phyloP scores from a whole-genome alignment of 2,797 vertebrate genomes.

The Protonibea diacanthus region DNA sequence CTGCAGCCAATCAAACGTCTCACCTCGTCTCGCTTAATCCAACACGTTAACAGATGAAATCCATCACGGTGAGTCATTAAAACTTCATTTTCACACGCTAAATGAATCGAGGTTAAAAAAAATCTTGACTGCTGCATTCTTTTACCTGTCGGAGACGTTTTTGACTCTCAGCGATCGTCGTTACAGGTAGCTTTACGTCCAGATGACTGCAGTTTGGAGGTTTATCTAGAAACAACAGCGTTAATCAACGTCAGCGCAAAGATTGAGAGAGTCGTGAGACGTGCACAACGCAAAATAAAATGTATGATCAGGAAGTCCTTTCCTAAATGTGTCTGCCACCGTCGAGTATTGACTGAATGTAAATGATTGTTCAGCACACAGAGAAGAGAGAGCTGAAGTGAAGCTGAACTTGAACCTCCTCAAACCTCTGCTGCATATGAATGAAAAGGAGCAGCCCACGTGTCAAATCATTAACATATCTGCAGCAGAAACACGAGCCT shows the following conservation, averaged over 20 bases:
- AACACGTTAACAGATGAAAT: slow-evolving; percentile 18
- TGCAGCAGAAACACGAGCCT: neutral
- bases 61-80: slow-evolving; percentile 37
- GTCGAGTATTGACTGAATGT: neutral
- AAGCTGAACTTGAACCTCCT: slow-evolving; percentile 16
- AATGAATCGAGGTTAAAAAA: neutral
- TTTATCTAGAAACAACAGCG: neutral
- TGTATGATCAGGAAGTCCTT: neutral
- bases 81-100: slow-evolving; percentile 25
- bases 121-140: neutral
- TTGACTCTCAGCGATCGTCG: neutral
- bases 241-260: neutral
- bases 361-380: neutral
- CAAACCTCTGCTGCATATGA: slow-evolving; percentile 37
- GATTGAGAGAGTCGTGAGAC: neutral
- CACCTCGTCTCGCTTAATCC: slow-evolving; percentile 15
- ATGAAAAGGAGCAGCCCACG: neutral
- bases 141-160: neutral
- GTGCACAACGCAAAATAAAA: neutral
- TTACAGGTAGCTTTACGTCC: slow-evolving; percentile 10
- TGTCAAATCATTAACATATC: slow-evolving; percentile 55
- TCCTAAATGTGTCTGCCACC: neutral
- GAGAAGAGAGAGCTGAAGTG: slow-evolving; percentile 9
- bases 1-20: neutral
- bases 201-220: neutral